Evolutionary conservation across 2,888 invertebrate genomes (phyloP).

Genomic region (Trichogramma dendrolimi): DNA sequence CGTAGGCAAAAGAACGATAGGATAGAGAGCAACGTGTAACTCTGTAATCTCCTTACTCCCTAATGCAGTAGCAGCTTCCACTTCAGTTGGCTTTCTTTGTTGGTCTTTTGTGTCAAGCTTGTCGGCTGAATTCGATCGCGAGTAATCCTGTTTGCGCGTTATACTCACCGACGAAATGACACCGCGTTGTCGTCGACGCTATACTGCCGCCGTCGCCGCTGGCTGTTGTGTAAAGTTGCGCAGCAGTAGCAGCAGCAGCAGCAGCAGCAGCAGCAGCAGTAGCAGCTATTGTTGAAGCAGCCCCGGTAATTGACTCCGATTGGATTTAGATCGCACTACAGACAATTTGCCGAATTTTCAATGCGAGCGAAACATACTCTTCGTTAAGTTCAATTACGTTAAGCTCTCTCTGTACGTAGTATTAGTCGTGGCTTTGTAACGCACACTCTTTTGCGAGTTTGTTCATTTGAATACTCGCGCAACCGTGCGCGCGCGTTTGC

Average conservation of each 20-base stretch:
- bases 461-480: no score
- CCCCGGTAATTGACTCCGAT: constrained; percentile 51
- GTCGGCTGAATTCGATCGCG: constrained; percentile 47
- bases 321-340: constrained; percentile 47
- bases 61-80: constrained; percentile 27
- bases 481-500: no score
- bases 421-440: no score
- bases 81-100: constrained; percentile 39
- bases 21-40: constrained; percentile 11
- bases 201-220: constrained; percentile 42
- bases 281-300: constrained; percentile 37
- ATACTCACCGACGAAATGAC: constrained; percentile 42
- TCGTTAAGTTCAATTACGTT: constrained; percentile 48
- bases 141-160: constrained; percentile 49
- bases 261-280: constrained; percentile 18
- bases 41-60: constrained; percentile 15
- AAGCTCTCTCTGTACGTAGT: background rate
- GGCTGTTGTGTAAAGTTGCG: constrained; percentile 44
- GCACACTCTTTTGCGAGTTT: no score
- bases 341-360: constrained; percentile 44
- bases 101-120: constrained; percentile 45
- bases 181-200: constrained; percentile 30
- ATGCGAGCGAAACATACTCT: constrained; percentile 36
- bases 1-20: background rate
- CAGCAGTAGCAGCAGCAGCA: constrained; percentile 19